Evolutionary conservation across 2,113 vertebrate species (phyloP).

Genomic region (Amblyopsis rosae): DNA sequence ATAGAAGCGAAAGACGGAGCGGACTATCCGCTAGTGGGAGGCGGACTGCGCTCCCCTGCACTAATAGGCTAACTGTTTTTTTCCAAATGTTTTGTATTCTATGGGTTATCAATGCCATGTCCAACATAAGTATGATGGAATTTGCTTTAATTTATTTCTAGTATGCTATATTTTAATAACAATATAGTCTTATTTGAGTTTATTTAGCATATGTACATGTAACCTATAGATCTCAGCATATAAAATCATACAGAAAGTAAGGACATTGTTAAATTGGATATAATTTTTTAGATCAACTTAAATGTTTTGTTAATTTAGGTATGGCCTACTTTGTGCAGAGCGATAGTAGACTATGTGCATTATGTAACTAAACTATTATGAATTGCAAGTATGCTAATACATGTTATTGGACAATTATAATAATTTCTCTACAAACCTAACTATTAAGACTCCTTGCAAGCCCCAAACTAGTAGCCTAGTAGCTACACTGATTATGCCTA

Average conservation of each 20-base stretch:
- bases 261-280: too few relatives aligned
- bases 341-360: too few relatives aligned
- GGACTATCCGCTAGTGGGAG: constrained; percentile 64
- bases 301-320: too few relatives aligned
- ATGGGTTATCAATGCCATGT: neutral
- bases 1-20: constrained; percentile 81
- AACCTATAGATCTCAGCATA: too few relatives aligned
- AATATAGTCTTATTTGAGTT: too few relatives aligned
- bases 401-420: constrained; percentile 14
- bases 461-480: too few relatives aligned
- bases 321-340: too few relatives aligned
- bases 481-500: constrained; percentile 6
- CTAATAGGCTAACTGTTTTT: constrained; percentile 2
- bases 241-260: too few relatives aligned
- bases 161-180: neutral
- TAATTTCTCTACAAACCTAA: neutral
- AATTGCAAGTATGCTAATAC: too few relatives aligned
- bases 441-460: neutral
- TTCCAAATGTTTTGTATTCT: neutral
- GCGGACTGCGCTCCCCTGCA: constrained; percentile 28
- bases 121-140: neutral
- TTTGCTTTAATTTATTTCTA: neutral
- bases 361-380: too few relatives aligned
- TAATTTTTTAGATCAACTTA: too few relatives aligned
- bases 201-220: too few relatives aligned